Evolutionary conservation across 2,888 invertebrate genomes (phyloP).

Genomic region (Caenorhabditis angaria): DNA sequence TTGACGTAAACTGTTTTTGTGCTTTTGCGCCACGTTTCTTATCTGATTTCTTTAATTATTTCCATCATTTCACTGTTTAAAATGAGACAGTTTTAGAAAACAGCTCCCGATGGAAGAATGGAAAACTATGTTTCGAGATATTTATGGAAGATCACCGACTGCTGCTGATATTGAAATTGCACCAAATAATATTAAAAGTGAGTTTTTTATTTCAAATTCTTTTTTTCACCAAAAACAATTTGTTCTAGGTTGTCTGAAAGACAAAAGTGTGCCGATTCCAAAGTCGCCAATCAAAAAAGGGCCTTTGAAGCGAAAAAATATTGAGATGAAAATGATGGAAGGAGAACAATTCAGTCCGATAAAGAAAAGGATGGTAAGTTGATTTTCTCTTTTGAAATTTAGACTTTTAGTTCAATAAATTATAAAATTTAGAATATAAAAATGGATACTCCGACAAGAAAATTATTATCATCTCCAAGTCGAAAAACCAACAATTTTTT

Average conservation of each 20-base stretch:
- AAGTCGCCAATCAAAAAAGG: slow-evolving; percentile 14
- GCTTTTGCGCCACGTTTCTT: too few relatives aligned
- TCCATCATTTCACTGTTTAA: too few relatives aligned
- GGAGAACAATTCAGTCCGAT: slow-evolving; percentile 37
- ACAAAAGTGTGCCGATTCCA: neutral
- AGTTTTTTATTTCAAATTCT: slow-evolving; percentile 3
- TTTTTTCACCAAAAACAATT: too few relatives aligned
- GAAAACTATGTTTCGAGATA: slow-evolving; percentile 52
- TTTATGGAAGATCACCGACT: slow-evolving; percentile 57
- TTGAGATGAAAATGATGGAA: slow-evolving; percentile 36
- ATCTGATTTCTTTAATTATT: too few relatives aligned
- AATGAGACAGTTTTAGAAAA: too few relatives aligned
- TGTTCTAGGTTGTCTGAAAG: slow-evolving; percentile 15
- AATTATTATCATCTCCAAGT: neutral
- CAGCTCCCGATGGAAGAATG: slow-evolving; percentile 50
- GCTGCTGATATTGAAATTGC: slow-evolving; percentile 44
- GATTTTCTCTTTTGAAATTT: slow-evolving; percentile 5
- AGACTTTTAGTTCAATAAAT: too few relatives aligned
- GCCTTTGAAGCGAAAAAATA: slow-evolving; percentile 29
- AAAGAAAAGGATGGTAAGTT: slow-evolving; percentile 27
- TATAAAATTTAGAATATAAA: neutral
- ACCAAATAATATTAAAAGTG: slow-evolving; percentile 46
- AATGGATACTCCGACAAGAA: neutral
- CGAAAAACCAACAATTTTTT: neutral
- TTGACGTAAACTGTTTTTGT: too few relatives aligned